These are phyloP conservation scores for Phrynocephalus versicolor DNA, from an alignment of 2,113 vertebrate species.

Conservation along the genomic window DNA sequence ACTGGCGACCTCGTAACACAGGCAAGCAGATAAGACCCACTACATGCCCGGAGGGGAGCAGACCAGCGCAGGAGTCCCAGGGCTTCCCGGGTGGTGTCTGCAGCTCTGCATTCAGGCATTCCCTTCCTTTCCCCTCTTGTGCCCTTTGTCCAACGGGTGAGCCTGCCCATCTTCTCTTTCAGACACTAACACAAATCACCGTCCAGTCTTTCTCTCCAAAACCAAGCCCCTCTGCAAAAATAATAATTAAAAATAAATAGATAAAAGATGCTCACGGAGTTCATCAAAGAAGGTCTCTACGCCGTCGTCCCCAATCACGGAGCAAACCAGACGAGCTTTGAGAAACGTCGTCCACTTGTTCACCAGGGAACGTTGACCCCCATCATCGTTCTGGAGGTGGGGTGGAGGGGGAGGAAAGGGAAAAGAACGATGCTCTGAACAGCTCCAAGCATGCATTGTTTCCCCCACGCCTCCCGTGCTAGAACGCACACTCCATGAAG, in stretches of 20 bases:
- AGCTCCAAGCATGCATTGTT: no score
- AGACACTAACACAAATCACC: background rate
- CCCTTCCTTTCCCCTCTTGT: background rate
- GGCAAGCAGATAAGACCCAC: no score
- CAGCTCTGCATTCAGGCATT: background rate
- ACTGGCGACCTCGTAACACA: no score
- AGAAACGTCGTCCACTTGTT: constrained; percentile 88
- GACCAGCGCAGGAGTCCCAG: background rate
- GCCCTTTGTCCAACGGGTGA: background rate
- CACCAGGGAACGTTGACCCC: constrained; percentile 83
- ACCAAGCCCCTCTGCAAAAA: background rate
- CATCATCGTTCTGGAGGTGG: constrained; percentile 78
- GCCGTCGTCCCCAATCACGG: constrained; percentile 82
- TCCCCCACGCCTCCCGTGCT: fast-evolving
- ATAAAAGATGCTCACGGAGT: constrained; percentile 76
- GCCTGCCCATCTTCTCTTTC: background rate
- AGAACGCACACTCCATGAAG: background rate
- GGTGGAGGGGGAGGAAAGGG: background rate
- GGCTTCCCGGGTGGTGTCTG: no score
- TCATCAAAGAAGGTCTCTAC: constrained; percentile 87
- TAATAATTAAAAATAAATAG: no score
- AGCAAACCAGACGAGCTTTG: constrained; percentile 85
- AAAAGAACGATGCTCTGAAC: background rate
- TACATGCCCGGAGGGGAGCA: no score
- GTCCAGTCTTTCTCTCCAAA: no score